phyloP scores from a whole-genome alignment of 1,140 invertebrate genomes.

The Eufriesea mexicana region DNA sequence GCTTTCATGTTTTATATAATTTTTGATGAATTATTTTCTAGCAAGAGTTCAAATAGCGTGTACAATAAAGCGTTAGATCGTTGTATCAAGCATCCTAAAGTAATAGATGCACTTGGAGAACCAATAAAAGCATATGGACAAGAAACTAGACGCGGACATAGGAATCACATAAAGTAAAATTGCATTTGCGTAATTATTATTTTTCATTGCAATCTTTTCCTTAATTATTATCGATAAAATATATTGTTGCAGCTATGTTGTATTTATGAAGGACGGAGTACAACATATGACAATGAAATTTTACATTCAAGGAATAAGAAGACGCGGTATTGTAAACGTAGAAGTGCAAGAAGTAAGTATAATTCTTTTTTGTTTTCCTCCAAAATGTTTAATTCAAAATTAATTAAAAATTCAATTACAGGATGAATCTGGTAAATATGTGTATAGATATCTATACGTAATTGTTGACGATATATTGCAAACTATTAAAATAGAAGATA shows the following conservation, averaged over 20 bases:
- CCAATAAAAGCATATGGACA: conserved; percentile 96
- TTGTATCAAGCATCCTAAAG: conserved; percentile 87
- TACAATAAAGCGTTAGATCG: conserved; percentile 90
- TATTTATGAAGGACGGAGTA: conserved; percentile 88
- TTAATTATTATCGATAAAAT: background rate
- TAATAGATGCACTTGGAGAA: conserved; percentile 90
- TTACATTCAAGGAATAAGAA: conserved; percentile 91
- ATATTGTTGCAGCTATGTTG: conserved; percentile 85
- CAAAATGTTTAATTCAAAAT: background rate
- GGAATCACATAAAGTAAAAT: conserved; percentile 84
- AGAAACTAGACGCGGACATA: conserved; percentile 87
- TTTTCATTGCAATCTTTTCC: conserved; percentile 75
- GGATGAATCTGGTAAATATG: conserved; percentile 89
- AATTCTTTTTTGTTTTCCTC: background rate
- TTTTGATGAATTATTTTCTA: conserved; percentile 93
- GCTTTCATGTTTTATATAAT: conserved; percentile 91
- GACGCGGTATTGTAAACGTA: conserved; percentile 91
- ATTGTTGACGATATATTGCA: conserved; percentile 90
- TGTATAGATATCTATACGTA: conserved; percentile 92
- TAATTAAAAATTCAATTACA: conserved; percentile 80
- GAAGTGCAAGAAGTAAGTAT: conserved; percentile 91
- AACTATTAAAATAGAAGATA: conserved; percentile 89
- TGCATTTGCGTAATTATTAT: background rate
- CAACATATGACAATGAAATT: conserved; percentile 94
- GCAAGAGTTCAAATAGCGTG: conserved; percentile 92